A percentile compares a stretch with the other conserved stretches of the same genome.
Evolutionary conservation across 2,888 invertebrate genomes (phyloP).

Genomic region (Rhagium mordax): DNA sequence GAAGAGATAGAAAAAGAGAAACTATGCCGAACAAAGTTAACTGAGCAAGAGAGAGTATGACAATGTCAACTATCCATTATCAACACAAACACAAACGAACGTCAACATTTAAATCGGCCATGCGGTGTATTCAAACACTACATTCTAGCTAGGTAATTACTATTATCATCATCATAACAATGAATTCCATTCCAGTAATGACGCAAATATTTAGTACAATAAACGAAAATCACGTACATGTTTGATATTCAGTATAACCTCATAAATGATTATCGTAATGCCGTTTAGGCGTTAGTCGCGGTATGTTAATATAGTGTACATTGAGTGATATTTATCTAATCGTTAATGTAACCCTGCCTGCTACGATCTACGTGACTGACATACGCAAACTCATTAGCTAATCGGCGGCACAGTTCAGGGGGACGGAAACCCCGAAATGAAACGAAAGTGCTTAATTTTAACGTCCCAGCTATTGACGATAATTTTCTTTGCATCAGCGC

Average conservation of each 20-base stretch:
- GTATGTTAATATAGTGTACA: constrained; percentile 50
- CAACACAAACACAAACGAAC: not conserved
- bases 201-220: constrained; percentile 46
- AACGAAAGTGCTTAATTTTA: constrained; percentile 44
- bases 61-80: constrained; percentile 11
- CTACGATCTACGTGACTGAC: constrained; percentile 55
- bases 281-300: constrained; percentile 48
- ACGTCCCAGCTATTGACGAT: constrained; percentile 29
- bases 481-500: constrained; percentile 33
- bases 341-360: constrained; percentile 51
- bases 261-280: constrained; percentile 48
- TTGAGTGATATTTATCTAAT: constrained; percentile 59
- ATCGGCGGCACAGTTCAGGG: constrained; percentile 42
- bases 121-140: constrained; percentile 6
- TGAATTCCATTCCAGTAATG: constrained; percentile 26
- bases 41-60: not conserved
- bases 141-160: constrained; percentile 19
- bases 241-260: constrained; percentile 51
- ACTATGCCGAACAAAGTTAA: not conserved
- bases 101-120: constrained; percentile 7
- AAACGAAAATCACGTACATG: constrained; percentile 51
- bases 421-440: constrained; percentile 29
- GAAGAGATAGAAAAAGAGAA: not conserved
- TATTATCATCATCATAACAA: constrained; percentile 30
- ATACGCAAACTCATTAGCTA: constrained; percentile 58